These are phyloP conservation scores for Teleogryllus occipitalis DNA, from an alignment of 1,140 invertebrate genomes.

Conservation along the genomic window DNA sequence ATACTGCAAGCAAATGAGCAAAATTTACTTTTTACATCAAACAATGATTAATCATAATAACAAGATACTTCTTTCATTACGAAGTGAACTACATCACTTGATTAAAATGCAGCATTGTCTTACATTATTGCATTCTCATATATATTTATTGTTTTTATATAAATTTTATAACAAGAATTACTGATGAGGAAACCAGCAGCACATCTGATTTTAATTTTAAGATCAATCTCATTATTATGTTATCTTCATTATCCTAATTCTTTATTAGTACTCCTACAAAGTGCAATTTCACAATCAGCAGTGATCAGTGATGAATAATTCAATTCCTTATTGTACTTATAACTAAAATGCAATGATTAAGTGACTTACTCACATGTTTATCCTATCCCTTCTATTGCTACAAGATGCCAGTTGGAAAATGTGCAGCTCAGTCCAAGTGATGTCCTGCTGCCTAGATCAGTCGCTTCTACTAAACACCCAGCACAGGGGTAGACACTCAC, in stretches of 20 bases:
- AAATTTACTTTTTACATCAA: too few species aligned
- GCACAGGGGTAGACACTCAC: too few species aligned
- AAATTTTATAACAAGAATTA: conserved; percentile 2
- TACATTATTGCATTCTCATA: neutral
- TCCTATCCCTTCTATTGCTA: neutral
- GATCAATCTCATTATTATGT: neutral
- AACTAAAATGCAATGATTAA: neutral
- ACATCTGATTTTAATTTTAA: neutral
- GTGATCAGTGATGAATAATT: neutral
- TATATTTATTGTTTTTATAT: neutral
- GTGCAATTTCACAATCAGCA: neutral
- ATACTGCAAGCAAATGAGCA: too few species aligned
- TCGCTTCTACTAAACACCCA: too few species aligned
- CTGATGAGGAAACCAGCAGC: neutral
- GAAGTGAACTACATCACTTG: neutral
- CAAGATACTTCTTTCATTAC: neutral
- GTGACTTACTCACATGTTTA: neutral
- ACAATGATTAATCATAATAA: neutral
- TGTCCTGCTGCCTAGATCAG: neutral
- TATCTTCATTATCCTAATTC: neutral
- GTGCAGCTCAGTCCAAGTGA: neutral
- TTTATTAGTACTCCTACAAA: neutral
- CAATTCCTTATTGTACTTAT: neutral
- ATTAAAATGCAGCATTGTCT: neutral
- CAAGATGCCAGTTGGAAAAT: neutral